A percentile compares a stretch with the other conserved stretches of the same genome.
These are phyloP conservation scores for Microctonus hyperodae DNA, from an alignment of 2,888 invertebrate genomes.

Conservation along the genomic window DNA sequence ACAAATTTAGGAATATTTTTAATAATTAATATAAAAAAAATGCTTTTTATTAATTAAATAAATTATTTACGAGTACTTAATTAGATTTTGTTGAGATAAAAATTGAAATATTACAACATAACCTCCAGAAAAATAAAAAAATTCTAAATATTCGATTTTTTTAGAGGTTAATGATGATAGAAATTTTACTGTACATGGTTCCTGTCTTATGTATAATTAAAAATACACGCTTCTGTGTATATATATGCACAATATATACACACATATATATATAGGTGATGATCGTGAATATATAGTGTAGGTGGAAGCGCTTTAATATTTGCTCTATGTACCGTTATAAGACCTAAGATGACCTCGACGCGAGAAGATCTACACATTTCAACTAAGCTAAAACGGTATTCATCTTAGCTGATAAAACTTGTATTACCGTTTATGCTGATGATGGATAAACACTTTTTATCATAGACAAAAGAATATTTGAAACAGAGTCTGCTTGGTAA, in stretches of 20 bases:
- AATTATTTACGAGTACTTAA: no score
- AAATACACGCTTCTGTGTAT: neutral
- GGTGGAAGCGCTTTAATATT: constrained; percentile 31
- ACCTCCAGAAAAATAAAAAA: no score
- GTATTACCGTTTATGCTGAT: constrained; percentile 20
- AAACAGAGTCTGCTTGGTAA: neutral
- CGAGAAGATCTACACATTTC: constrained; percentile 15
- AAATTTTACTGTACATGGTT: no score
- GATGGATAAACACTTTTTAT: constrained; percentile 9
- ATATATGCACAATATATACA: neutral
- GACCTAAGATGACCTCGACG: constrained; percentile 58
- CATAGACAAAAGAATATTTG: neutral
- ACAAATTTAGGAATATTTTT: neutral
- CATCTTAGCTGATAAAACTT: constrained; percentile 35
- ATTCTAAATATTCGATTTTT: no score
- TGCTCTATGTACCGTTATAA: constrained; percentile 57
- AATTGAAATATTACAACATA: no score
- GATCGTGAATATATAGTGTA: constrained; percentile 19
- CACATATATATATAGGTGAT: neutral
- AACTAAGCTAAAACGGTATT: constrained; percentile 30
- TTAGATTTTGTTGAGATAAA: no score
- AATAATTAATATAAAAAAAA: neutral
- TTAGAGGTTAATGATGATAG: no score
- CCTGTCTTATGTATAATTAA: neutral
- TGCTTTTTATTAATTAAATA: neutral